phyloP scores from a whole-genome alignment of 2,113 vertebrate genomes.

The Mungos mungo region DNA sequence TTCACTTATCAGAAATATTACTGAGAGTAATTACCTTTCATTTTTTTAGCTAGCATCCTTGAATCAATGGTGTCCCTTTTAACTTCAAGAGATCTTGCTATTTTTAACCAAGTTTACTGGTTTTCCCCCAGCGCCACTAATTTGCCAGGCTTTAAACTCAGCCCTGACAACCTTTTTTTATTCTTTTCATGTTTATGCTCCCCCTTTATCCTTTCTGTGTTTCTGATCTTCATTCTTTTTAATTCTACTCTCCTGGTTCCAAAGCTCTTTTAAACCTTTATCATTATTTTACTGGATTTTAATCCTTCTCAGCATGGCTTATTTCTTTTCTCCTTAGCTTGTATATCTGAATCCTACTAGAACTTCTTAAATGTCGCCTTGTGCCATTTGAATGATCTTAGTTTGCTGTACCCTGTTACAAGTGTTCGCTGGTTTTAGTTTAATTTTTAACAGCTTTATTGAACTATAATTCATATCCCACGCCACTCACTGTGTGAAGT shows the following conservation, averaged over 20 bases:
- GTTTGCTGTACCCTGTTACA: neutral
- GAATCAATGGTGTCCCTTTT: neutral
- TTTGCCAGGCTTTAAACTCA: neutral
- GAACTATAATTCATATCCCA: neutral
- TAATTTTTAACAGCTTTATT: constrained; percentile 13
- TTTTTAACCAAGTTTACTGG: constrained; percentile 16
- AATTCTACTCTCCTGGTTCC: neutral
- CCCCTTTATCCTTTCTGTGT: neutral
- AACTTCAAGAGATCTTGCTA: neutral
- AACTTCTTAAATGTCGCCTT: neutral
- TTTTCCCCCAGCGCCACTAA: neutral
- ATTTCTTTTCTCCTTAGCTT: constrained; percentile 46
- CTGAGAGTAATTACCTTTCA: neutral
- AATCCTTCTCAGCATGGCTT: neutral
- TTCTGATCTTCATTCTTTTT: constrained; percentile 4
- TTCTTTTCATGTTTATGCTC: neutral
- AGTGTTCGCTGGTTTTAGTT: constrained; percentile 5
- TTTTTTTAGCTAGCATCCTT: neutral
- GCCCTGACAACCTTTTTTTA: neutral
- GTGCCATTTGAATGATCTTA: constrained; percentile 31
- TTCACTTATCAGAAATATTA: neutral
- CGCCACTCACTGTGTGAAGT: neutral
- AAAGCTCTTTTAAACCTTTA: constrained; percentile 6
- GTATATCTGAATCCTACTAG: neutral
- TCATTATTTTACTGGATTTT: constrained; percentile 31